Evolutionary conservation across 2,888 invertebrate genomes (phyloP), one percentile per base, ranked within the genome.

Genomic region (Molorchus minor): DNA sequence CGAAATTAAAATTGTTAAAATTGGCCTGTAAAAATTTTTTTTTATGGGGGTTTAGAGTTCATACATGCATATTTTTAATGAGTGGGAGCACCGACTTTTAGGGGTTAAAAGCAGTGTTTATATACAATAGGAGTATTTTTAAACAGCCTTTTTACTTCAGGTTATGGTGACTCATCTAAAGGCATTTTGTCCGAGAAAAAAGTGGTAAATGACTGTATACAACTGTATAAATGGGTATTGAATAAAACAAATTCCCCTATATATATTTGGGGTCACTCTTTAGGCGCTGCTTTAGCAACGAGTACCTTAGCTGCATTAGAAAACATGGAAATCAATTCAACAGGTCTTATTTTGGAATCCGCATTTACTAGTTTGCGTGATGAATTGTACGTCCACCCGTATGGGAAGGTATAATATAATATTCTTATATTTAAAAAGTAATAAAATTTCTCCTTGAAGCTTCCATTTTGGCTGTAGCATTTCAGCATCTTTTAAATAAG

Each of bases 211-310:
- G 80, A 80, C 58, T 75, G 77, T 19, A 56, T 75, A 12, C 74
- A 77, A 63, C 54, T 80, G 12, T 79, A 77, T 60, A 63, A 73
- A 46, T 77, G 77, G 77, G 58, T 80, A 1, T 47, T 51, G 16
- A 64, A 66, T 8, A 69, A 66, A 47, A 75, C 76, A 7, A 49
- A 67, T 12, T 64, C 72, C 3, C 68, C 66, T n/a, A 75, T 80
- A 54, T 79, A 74, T 64, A 64, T 80, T 43, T 80, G 79, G 78
- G 79, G 78, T 0, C 79, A 79, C 58, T 79, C 79, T 1, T 58
- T 79, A 41, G 79, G 79, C 1, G 69, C 77, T 25, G 72, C 78
- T 20, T 57, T 79, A 59, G 75, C 75, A 7, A 70, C 75, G n/a
- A 70, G 69, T 29, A 75, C 76, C 1, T 54, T 71, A 15, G 65